A percentile compares a stretch with the other conserved stretches of the same genome.
phyloP scores from a whole-genome alignment of 1,140 invertebrate species.

The Gryllus bimaculatus region DNA sequence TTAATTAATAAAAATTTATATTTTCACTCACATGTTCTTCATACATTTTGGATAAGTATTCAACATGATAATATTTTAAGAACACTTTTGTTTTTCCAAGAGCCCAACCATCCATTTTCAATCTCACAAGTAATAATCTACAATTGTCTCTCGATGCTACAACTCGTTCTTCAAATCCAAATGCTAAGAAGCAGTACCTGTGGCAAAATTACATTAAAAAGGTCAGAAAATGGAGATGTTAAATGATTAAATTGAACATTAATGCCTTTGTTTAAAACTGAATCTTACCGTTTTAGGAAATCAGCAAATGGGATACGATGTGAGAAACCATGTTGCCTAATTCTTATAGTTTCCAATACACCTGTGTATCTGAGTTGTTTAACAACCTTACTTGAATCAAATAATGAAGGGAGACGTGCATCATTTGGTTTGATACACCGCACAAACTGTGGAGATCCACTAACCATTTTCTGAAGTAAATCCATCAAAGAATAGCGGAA shows the following conservation, averaged over 20 bases:
- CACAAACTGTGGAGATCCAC: slow-evolving; percentile 68
- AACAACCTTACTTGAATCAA: slow-evolving; percentile 61
- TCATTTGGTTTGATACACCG: slow-evolving; percentile 78
- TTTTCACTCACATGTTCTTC: slow-evolving; percentile 51
- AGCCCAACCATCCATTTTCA: slow-evolving; percentile 74
- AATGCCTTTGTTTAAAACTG: neutral
- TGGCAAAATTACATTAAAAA: neutral
- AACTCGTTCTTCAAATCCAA: slow-evolving; percentile 60
- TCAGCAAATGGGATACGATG: slow-evolving; percentile 69
- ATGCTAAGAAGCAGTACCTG: slow-evolving; percentile 73
- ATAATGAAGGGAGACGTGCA: slow-evolving; percentile 51
- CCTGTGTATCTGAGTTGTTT: slow-evolving; percentile 71
- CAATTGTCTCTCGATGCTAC: slow-evolving; percentile 61
- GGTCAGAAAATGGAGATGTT: no score
- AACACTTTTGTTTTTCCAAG: slow-evolving; percentile 81
- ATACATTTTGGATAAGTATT: slow-evolving; percentile 67
- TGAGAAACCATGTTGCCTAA: slow-evolving; percentile 71
- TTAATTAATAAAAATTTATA: no score
- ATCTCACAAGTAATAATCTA: slow-evolving; percentile 53
- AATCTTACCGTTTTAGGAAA: slow-evolving; percentile 60
- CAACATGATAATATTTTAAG: slow-evolving; percentile 77
- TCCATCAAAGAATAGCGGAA: slow-evolving; percentile 80
- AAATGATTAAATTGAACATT: neutral
- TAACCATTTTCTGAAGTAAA: slow-evolving; percentile 73
- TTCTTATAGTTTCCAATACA: slow-evolving; percentile 71